A percentile compares a stretch with the other conserved stretches of the same genome.
phyloP scores from a whole-genome alignment of 2,113 vertebrate species.

The Oriolus oriolus region DNA sequence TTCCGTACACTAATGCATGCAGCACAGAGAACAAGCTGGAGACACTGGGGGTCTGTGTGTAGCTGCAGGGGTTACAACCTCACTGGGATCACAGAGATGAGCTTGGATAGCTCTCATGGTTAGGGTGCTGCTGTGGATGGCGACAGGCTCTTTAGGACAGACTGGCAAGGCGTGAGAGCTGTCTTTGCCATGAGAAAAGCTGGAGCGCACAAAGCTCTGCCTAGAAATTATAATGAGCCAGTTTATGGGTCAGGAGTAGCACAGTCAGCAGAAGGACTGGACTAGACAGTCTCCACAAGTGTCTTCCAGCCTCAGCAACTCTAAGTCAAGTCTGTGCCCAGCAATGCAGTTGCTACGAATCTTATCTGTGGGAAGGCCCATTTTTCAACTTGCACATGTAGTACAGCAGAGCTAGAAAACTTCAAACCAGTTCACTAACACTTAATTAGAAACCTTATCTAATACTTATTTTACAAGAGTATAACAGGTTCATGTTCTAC shows the following conservation, averaged over 20 bases:
- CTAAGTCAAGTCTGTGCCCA: neutral
- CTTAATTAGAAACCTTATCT: neutral
- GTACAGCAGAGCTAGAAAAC: neutral
- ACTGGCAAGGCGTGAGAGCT: neutral
- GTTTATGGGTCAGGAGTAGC: neutral
- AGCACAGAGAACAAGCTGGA: neutral
- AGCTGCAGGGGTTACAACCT: neutral
- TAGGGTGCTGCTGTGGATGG: neutral
- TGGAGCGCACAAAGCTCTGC: neutral
- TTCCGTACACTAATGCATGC: neutral
- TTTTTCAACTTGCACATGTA: neutral
- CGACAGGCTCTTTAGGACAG: neutral
- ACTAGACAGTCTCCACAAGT: neutral
- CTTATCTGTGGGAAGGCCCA: neutral
- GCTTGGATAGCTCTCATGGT: neutral
- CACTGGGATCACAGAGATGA: neutral
- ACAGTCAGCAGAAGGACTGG: neutral
- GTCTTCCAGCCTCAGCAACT: neutral
- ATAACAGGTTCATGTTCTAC: neutral
- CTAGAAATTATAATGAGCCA: neutral
- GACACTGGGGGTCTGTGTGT: fast-evolving
- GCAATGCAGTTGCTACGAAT: neutral
- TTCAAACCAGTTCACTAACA: neutral
- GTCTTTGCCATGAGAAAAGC: neutral
- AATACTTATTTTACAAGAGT: neutral